phyloP scores from a whole-genome alignment of 2,113 vertebrate species.

The Phrynosoma blainvillii region DNA sequence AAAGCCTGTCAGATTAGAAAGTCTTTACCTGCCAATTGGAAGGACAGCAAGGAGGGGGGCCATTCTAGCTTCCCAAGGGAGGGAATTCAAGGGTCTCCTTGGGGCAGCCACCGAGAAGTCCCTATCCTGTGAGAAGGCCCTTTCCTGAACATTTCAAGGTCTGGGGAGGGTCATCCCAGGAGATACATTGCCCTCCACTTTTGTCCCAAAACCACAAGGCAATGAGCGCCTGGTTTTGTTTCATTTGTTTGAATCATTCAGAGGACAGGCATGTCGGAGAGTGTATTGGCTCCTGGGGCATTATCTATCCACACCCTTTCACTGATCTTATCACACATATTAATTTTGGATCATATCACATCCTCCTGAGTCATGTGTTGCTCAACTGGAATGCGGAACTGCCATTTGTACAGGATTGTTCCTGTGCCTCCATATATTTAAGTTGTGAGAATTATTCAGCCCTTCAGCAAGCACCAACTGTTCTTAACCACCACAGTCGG shows the following conservation, averaged over 20 bases:
- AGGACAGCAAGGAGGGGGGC: too few species aligned
- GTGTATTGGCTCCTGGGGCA: neutral
- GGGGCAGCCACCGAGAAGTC: too few species aligned
- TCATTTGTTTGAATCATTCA: neutral
- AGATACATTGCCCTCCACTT: neutral
- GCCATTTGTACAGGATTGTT: neutral
- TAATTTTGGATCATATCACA: neutral
- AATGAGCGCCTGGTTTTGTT: neutral
- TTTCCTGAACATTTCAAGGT: neutral
- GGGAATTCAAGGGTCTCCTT: too few species aligned
- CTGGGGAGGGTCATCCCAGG: neutral
- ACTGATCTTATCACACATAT: neutral
- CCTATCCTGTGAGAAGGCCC: too few species aligned
- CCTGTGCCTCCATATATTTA: neutral
- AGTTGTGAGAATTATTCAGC: neutral
- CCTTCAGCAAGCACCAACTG: too few species aligned
- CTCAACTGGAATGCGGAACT: neutral
- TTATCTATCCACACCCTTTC: neutral
- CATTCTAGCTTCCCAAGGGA: too few species aligned
- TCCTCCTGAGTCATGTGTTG: conserved; percentile 8
- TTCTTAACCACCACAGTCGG: too few species aligned
- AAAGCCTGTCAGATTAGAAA: too few species aligned
- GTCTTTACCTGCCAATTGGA: too few species aligned
- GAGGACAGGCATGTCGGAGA: neutral
- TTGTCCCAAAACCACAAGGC: neutral